Percentiles rank a stretch among this genome's conserved stretches.
These are phyloP conservation scores for Paguma larvata DNA, from an alignment of 2,797 vertebrate species.

Conservation along the genomic window DNA sequence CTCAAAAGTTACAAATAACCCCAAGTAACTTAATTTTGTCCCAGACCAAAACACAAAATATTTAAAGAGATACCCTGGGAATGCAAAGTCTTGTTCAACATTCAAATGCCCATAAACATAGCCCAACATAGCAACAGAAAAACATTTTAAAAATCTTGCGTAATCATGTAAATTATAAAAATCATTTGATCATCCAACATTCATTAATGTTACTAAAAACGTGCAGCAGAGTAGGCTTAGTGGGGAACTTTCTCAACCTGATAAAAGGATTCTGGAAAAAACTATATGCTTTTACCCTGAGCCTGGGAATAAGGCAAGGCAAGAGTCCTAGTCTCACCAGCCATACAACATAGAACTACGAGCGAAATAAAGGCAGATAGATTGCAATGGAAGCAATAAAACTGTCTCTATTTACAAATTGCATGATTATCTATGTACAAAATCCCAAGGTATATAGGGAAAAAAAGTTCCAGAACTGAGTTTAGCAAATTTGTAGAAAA, in stretches of 20 bases:
- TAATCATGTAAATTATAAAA: background rate
- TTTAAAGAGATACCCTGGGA: background rate
- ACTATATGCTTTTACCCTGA: background rate
- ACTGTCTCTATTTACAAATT: background rate
- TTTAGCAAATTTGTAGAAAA: background rate
- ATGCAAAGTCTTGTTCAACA: background rate
- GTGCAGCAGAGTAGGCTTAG: background rate
- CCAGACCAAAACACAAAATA: background rate
- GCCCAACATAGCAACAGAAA: background rate
- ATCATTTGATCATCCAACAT: background rate
- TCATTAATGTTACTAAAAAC: background rate
- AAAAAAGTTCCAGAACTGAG: background rate
- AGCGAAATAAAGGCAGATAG: background rate
- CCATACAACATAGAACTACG: background rate
- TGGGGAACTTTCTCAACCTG: background rate
- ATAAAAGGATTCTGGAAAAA: background rate
- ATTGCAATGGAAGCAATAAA: background rate
- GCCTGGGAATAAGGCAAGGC: background rate
- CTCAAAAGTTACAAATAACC: background rate
- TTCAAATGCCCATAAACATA: background rate
- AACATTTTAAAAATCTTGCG: background rate
- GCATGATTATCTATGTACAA: background rate
- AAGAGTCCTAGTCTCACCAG: background rate
- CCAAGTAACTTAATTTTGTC: background rate
- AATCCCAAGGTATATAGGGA: background rate